Conservation (phyloP, 2,113 vertebrate species). For the Halcyon malimbica region DNA sequence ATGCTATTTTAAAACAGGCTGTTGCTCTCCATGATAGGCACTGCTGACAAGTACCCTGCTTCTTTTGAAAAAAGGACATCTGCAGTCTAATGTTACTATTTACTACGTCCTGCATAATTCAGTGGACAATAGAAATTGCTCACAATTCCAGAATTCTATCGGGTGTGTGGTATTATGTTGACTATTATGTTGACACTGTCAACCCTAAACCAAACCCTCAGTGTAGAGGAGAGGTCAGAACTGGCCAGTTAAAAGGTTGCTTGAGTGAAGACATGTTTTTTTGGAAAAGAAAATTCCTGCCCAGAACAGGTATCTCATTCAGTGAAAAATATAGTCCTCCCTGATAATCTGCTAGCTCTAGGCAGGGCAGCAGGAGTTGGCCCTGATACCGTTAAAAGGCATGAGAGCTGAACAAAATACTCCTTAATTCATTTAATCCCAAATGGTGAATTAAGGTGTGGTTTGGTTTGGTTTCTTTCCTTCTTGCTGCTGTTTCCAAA, state of each 20-base stretch:
- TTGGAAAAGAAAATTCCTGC: neutral
- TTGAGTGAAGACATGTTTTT: neutral
- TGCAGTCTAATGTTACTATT: neutral
- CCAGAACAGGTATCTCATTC: neutral
- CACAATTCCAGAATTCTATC: neutral
- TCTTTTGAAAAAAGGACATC: neutral
- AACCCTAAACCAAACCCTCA: neutral
- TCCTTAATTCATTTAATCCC: neutral
- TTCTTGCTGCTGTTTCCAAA: neutral
- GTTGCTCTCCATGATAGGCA: neutral
- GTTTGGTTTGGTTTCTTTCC: neutral
- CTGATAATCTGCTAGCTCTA: neutral
- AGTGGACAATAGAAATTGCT: neutral
- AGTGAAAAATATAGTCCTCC: neutral
- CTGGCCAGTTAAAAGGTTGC: neutral
- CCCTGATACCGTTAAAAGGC: neutral
- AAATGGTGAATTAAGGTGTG: neutral
- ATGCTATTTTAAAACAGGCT: neutral
- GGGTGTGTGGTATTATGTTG: neutral
- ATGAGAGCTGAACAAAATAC: neutral
- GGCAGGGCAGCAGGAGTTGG: neutral
- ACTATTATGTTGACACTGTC: neutral
- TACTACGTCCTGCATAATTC: neutral
- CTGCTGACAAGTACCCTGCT: neutral
- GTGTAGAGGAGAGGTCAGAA: neutral